These are phyloP conservation scores for Polypterus bichir DNA, from an alignment of 2,113 vertebrate genomes.

Conservation along the genomic window DNA sequence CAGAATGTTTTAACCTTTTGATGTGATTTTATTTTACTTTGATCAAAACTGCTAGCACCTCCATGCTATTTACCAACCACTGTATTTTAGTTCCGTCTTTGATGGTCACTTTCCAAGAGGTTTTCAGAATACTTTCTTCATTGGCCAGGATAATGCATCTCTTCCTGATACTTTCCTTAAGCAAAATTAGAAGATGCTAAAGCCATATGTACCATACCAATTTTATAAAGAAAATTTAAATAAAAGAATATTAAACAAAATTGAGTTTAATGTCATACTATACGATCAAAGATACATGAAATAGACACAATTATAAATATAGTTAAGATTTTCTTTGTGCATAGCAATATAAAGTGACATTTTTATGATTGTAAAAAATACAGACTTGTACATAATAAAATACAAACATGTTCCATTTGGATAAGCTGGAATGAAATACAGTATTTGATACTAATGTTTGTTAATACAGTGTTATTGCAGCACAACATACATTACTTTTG, in stretches of 20 bases:
- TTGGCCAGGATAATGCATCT: too few species aligned
- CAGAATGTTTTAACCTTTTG: too few species aligned
- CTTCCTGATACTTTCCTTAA: too few species aligned
- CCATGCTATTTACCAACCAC: too few species aligned
- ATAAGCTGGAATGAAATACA: slow-evolving; percentile 29
- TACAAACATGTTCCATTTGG: slow-evolving; percentile 32
- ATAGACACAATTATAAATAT: slow-evolving; percentile 46
- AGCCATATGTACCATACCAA: slow-evolving; percentile 37
- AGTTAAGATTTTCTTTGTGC: slow-evolving; percentile 46
- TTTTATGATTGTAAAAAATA: slow-evolving; percentile 33
- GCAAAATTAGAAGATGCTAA: slow-evolving; percentile 4
- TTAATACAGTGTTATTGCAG: too few species aligned
- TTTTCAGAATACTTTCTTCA: too few species aligned
- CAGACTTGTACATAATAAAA: slow-evolving; percentile 28
- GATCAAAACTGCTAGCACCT: too few species aligned
- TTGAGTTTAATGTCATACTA: too few species aligned
- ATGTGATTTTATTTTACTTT: too few species aligned
- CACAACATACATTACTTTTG: too few species aligned
- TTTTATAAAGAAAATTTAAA: slow-evolving; percentile 20
- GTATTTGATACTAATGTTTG: slow-evolving; percentile 11
- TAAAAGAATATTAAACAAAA: slow-evolving; percentile 17
- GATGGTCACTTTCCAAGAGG: too few species aligned
- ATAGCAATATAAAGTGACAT: slow-evolving; percentile 40
- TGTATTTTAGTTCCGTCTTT: too few species aligned
- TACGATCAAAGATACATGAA: slow-evolving; percentile 31